A percentile compares a stretch with the other conserved stretches of the same genome.
These are phyloP conservation scores for Microplitis mediator DNA, from an alignment of 1,140 invertebrate species.

Conservation along the genomic window DNA sequence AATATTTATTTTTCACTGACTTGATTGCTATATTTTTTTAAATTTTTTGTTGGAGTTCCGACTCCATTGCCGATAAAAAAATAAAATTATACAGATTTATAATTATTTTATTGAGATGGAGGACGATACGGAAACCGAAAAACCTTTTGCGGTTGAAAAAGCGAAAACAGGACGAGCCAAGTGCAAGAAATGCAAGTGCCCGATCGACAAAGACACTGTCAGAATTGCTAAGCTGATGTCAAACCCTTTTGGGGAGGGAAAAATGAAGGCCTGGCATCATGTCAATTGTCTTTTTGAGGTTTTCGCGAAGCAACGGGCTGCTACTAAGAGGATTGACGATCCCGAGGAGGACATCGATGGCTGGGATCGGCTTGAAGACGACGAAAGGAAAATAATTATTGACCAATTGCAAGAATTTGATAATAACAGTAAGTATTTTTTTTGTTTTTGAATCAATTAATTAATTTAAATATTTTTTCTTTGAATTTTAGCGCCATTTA, in stretches of 20 bases:
- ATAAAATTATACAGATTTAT: neutral
- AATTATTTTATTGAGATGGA: conserved; percentile 41
- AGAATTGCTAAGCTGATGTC: conserved; percentile 76
- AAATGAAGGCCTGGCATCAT: conserved; percentile 89
- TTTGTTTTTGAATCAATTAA: neutral
- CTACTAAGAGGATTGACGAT: conserved; percentile 81
- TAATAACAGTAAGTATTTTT: conserved; percentile 47
- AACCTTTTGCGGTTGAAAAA: conserved; percentile 73
- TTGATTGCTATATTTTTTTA: too few species aligned
- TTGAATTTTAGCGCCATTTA: conserved; percentile 38
- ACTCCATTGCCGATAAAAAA: neutral
- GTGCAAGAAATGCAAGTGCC: conserved; percentile 88
- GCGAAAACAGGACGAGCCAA: conserved; percentile 79
- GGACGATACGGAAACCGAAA: conserved; percentile 52
- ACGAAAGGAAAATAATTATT: conserved; percentile 72
- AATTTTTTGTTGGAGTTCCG: too few species aligned
- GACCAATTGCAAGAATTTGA: conserved; percentile 68
- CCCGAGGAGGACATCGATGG: conserved; percentile 77
- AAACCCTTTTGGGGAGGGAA: conserved; percentile 82
- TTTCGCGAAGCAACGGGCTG: conserved; percentile 77
- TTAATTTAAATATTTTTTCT: neutral
- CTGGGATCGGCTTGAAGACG: conserved; percentile 70
- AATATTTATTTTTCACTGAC: too few species aligned
- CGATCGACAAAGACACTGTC: conserved; percentile 74
- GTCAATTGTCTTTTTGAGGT: conserved; percentile 80